Evolutionary conservation across 1,140 invertebrate species (phyloP).

Genomic region (Chionoecetes opilio): DNA sequence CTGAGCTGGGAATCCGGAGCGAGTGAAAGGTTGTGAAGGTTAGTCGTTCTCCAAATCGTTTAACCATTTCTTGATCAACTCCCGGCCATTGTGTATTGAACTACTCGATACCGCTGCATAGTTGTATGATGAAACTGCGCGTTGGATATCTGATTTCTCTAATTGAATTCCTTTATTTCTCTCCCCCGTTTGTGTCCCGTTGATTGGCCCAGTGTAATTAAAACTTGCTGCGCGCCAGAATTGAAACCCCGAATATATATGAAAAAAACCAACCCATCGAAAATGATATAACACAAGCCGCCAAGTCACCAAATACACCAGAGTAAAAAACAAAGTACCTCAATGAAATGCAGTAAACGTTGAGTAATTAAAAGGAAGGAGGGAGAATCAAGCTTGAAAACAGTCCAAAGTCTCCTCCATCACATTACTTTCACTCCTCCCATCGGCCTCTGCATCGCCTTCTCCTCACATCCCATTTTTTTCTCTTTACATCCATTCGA

Average conservation of each 20-base stretch:
- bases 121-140: conserved; percentile 78
- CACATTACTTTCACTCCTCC: conserved; percentile 10
- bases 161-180: conserved; percentile 81
- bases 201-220: conserved; percentile 79
- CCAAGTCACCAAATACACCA: not conserved
- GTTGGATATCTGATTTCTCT: conserved; percentile 80
- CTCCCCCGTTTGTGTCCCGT: conserved; percentile 76
- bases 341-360: not conserved
- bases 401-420: not conserved
- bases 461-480: not conserved
- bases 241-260: conserved; percentile 74
- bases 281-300: conserved; percentile 60
- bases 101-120: conserved; percentile 80
- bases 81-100: conserved; percentile 80
- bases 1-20: conserved; percentile 42
- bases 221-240: conserved; percentile 76
- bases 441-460: not conserved
- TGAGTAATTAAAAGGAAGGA: not conserved
- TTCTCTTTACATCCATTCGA: not conserved
- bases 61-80: conserved; percentile 80
- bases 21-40: conserved; percentile 75
- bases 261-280: conserved; percentile 75
- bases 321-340: not conserved
- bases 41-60: conserved; percentile 76
- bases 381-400: conserved; percentile 1